A percentile compares a stretch with the other conserved stretches of the same genome.
phyloP scores from a whole-genome alignment of 2,113 vertebrate genomes.

The Desmodus rotundus region DNA sequence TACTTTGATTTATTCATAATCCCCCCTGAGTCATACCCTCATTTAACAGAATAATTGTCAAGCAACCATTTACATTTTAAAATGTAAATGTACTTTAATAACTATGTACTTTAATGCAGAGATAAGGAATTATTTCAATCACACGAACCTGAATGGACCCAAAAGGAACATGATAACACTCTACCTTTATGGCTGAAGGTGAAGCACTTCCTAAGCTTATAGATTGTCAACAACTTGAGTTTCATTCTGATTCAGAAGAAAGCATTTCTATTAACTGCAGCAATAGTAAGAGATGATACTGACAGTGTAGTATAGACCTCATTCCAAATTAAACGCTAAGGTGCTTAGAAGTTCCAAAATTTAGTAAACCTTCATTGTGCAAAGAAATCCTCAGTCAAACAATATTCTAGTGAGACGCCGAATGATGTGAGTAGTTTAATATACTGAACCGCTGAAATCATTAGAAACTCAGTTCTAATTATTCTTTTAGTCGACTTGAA shows the following conservation, averaged over 20 bases:
- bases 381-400: neutral
- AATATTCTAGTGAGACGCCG: neutral
- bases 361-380: neutral
- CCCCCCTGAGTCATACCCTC: neutral
- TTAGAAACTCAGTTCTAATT: neutral
- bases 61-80: neutral
- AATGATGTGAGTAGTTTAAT: neutral
- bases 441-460: neutral
- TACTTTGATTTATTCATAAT: neutral
- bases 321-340: neutral
- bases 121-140: neutral
- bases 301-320: neutral
- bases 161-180: neutral
- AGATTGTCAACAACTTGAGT: neutral
- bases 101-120: too few species aligned
- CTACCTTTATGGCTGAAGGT: neutral
- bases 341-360: neutral
- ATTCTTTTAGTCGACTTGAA: neutral
- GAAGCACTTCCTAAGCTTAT: neutral
- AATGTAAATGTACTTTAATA: too few species aligned
- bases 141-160: neutral
- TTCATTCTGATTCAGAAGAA: conserved; percentile 29
- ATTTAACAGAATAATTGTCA: neutral
- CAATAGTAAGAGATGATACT: neutral
- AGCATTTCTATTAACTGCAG: neutral